phyloP scores from a whole-genome alignment of 2,888 invertebrate genomes.

The Calliopum simillimum region DNA sequence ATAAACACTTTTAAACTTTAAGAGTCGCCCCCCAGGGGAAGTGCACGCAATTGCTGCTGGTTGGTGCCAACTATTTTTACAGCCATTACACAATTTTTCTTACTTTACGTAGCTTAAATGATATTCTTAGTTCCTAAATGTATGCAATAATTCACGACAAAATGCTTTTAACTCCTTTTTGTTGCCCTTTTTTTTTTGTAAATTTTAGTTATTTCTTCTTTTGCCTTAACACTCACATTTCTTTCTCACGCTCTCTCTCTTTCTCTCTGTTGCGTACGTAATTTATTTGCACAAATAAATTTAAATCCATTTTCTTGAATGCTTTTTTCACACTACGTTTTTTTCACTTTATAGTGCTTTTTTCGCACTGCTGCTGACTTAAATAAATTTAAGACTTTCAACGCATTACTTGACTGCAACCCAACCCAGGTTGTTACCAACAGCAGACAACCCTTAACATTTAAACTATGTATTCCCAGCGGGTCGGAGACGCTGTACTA shows the following conservation, averaged over 20 bases:
- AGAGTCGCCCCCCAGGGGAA: too few species aligned
- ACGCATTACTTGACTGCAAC: neutral
- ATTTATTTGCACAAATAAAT: constrained; percentile 18
- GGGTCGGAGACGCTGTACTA: too few species aligned
- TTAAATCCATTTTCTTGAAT: constrained; percentile 11
- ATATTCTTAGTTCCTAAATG: constrained; percentile 1
- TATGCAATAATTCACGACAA: constrained; percentile 13
- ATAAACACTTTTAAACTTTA: too few species aligned
- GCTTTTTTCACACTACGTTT: neutral
- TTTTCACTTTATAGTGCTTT: neutral
- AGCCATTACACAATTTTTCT: constrained; percentile 2
- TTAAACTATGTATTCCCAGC: too few species aligned
- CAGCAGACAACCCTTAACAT: too few species aligned
- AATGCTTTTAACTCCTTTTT: constrained; percentile 1
- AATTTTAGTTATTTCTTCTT: neutral
- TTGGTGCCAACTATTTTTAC: neutral
- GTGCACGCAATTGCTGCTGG: neutral
- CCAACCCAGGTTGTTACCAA: too few species aligned
- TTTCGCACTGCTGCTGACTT: too few species aligned
- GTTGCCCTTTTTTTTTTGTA: neutral
- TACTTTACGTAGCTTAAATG: neutral
- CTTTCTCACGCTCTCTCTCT: neutral
- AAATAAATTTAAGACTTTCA: neutral
- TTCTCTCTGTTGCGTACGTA: neutral
- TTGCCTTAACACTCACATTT: neutral